Percentiles rank a stretch among this genome's conserved stretches.
These are phyloP conservation scores for Oryzaephilus surinamensis DNA, from an alignment of 1,140 invertebrate genomes.

Conservation along the genomic window DNA sequence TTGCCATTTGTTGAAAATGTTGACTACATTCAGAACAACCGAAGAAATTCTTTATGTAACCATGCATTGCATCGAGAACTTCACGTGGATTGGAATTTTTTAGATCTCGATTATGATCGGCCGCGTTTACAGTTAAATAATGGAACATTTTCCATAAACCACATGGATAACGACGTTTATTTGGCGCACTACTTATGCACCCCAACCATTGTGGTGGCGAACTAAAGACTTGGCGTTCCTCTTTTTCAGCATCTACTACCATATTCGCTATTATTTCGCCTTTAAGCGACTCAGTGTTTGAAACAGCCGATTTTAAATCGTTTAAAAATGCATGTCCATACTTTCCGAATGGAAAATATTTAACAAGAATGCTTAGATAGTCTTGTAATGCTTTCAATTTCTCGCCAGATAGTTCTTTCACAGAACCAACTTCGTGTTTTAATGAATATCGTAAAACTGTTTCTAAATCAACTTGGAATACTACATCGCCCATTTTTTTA, in stretches of 20 bases:
- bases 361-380: slow-evolving; percentile 57
- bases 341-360: slow-evolving; percentile 62
- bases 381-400: slow-evolving; percentile 58
- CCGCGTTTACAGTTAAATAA: slow-evolving; percentile 75
- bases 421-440: slow-evolving; percentile 65
- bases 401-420: slow-evolving; percentile 56
- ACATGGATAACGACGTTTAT: slow-evolving; percentile 85
- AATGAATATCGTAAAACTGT: slow-evolving; percentile 69
- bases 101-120: slow-evolving; percentile 37
- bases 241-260: slow-evolving; percentile 42
- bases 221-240: slow-evolving; percentile 44
- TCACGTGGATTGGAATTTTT: slow-evolving; percentile 44
- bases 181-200: slow-evolving; percentile 66
- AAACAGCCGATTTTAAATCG: slow-evolving; percentile 37
- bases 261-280: slow-evolving; percentile 43
- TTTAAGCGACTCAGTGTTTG: slow-evolving; percentile 38
- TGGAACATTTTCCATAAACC: slow-evolving; percentile 94
- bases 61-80: slow-evolving; percentile 72
- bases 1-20: slow-evolving; percentile 79
- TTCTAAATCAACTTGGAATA: slow-evolving; percentile 81
- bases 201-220: slow-evolving; percentile 60
- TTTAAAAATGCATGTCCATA: slow-evolving; percentile 52
- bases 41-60: slow-evolving; percentile 88
- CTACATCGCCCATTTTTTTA: slow-evolving; percentile 38
- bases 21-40: slow-evolving; percentile 81